Conservation (phyloP, 2,797 vertebrate species). For the Lemur catta region DNA sequence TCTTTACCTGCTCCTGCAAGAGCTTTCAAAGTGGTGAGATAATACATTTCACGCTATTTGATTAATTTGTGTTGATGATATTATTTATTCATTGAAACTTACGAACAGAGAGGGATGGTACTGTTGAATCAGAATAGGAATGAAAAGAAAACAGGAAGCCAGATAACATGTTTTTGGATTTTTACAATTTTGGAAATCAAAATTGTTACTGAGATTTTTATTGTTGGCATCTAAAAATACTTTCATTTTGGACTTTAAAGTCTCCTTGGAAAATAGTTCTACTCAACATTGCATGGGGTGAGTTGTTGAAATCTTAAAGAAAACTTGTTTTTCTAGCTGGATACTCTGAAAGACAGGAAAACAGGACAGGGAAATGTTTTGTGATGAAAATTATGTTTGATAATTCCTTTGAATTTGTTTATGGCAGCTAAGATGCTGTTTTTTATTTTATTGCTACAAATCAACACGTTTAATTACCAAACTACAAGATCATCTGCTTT, state of each 20-base stretch:
- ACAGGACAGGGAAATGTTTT: background rate
- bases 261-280: constrained; percentile 14
- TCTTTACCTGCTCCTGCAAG: constrained; percentile 90
- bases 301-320: background rate
- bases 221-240: background rate
- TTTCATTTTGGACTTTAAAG: background rate
- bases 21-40: constrained; percentile 90
- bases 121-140: background rate
- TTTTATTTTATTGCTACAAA: constrained; percentile 5
- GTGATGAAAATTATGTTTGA: background rate
- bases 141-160: background rate
- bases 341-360: background rate
- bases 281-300: background rate
- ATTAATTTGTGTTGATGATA: background rate
- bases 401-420: constrained; percentile 20
- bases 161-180: background rate
- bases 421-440: background rate
- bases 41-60: background rate
- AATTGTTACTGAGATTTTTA: background rate
- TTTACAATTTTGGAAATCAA: background rate
- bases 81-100: background rate
- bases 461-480: background rate
- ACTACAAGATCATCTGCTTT: background rate
- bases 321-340: background rate
- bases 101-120: background rate